Base-by-base conservation (phyloP, 2,797 vertebrate genomes). In the Clamator glandarius region DNA sequence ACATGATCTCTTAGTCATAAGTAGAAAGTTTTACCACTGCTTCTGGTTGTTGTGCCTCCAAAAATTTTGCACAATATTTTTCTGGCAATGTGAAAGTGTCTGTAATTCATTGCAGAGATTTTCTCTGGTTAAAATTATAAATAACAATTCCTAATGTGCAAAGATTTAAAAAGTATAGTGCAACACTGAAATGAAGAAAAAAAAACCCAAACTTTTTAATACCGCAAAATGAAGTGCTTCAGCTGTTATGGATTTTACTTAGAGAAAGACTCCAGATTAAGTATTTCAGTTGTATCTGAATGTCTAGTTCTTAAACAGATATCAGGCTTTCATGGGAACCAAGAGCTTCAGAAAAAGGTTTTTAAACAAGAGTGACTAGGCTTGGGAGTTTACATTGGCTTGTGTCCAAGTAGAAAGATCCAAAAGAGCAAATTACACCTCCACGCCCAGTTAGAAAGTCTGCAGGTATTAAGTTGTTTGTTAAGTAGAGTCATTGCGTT, bases 371-470 rank as follows among this genome's bases (percentile, higher is more conserved):
- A 26, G 81, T 96, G 83, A 90, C 87, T 96, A 96, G 91, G 87
- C 84, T 94, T 93, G 95, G 97, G 97, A 94, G 97, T 97, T 97
- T 95, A 92, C 92, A 19, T 50, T 95, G 97, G 96, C 94, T 94
- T 48, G 52, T 46, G 16, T 72, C 93, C 97, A 97, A 95, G 90
- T 28, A 88, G 89, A 96, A 87, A 90, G 80, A 97, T 84, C 93
- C 93, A 95, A 96, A 95, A 89, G 95, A 93, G 92, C 94, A 97
- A 97, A 98, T 97, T 97, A 96, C 79, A 94, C 57, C 84, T 94
- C 97, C 97, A 97, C 97, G 57, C 97, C 98, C 97, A 97, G 84
- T 94, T 97, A 89, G 96, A 96, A 97, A 97, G 92, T 97, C 97
- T 96, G 70, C 90, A 94, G 96, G 92, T 96, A 95, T 93, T 96